Evolutionary conservation across 2,797 vertebrate genomes (phyloP).

Genomic region (Rhinatrema bivittatum): DNA sequence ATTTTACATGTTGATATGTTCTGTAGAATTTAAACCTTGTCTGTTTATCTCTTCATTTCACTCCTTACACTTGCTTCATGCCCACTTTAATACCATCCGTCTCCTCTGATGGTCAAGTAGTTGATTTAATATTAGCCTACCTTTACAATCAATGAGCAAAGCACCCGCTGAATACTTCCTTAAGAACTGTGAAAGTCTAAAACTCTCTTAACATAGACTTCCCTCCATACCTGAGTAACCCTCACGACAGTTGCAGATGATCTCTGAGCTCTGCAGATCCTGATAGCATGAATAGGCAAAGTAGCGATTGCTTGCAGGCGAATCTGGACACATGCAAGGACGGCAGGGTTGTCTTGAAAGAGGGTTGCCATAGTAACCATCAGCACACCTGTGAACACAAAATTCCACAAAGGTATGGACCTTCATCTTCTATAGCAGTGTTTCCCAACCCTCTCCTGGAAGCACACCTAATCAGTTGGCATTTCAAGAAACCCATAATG

Average conservation of each 20-base stretch:
- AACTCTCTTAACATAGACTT: not conserved
- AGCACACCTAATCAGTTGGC: no score
- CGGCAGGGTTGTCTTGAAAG: conserved; percentile 49
- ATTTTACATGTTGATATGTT: no score
- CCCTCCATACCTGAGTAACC: conserved; percentile 65
- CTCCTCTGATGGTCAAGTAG: no score
- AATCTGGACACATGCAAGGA: conserved; percentile 72
- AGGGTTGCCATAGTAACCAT: conserved; percentile 73
- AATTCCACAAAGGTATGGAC: conserved; percentile 2
- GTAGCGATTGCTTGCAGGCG: conserved; percentile 56
- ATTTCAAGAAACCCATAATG: no score
- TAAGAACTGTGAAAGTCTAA: conserved; percentile 1
- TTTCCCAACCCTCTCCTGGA: no score
- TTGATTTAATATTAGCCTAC: no score
- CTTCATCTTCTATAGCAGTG: not conserved
- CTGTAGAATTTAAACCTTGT: no score
- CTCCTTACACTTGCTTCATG: no score
- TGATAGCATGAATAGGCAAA: conserved; percentile 72
- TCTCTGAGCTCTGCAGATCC: conserved; percentile 46
- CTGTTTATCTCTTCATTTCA: no score
- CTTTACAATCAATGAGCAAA: no score
- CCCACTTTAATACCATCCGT: no score
- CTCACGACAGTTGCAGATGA: conserved; percentile 60
- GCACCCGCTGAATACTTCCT: no score
- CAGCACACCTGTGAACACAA: conserved; percentile 60